These are phyloP conservation scores for Whitmania pigra DNA, from an alignment of 1,140 invertebrate genomes.

Conservation along the genomic window DNA sequence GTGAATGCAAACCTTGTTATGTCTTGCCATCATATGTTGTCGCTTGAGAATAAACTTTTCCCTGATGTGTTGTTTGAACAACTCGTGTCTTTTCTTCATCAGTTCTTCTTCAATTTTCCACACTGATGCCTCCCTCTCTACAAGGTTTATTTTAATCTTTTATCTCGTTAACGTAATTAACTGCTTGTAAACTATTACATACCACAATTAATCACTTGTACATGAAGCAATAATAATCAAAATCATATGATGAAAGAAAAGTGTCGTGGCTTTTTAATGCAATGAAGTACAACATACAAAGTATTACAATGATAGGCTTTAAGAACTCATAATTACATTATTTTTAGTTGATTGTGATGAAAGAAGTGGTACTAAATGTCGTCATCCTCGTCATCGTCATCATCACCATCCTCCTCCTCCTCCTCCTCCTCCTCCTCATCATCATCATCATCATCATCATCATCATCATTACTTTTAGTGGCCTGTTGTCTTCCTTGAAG, in stretches of 20 bases:
- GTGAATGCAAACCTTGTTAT: background rate
- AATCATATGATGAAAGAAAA: too few species aligned
- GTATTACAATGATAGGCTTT: too few species aligned
- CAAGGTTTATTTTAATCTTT: background rate
- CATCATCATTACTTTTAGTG: background rate
- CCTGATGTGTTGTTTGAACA: background rate
- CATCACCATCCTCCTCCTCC: too few species aligned
- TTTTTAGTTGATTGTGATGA: too few species aligned
- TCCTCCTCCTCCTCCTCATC: too few species aligned
- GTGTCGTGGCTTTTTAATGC: too few species aligned
- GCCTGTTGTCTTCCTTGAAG: background rate
- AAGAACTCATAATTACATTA: too few species aligned
- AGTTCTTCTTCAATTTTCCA: background rate
- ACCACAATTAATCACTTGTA: too few species aligned
- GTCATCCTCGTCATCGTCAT: too few species aligned
- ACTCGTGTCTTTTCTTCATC: background rate
- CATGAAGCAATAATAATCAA: too few species aligned
- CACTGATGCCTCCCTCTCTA: background rate
- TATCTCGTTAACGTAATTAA: background rate
- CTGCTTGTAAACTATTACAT: background rate
- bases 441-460: background rate
- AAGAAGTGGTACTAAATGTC: too few species aligned
- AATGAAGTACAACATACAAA: too few species aligned
- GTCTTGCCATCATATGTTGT: conserved; percentile 4
- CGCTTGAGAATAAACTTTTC: conserved; percentile 1